A percentile compares a stretch with the other conserved stretches of the same genome.
phyloP scores from a whole-genome alignment of 2,113 vertebrate species.

The Mastomys natalensis region DNA sequence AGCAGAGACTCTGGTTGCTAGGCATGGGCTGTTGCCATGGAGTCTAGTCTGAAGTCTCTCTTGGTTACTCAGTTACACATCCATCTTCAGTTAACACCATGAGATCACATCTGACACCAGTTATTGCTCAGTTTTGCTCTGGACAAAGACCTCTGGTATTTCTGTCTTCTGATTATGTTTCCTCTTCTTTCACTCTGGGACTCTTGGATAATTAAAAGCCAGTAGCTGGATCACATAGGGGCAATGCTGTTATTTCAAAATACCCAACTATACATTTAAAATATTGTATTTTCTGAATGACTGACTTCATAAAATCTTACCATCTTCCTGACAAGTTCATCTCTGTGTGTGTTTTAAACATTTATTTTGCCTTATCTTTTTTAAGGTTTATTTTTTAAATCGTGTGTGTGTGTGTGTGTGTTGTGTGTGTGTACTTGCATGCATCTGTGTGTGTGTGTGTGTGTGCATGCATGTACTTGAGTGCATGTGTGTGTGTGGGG shows the following conservation, averaged over 20 bases:
- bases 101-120: background rate
- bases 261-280: background rate
- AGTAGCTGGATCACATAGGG: background rate
- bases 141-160: background rate
- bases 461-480: too few relatives aligned
- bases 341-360: background rate
- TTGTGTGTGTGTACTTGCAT: too few relatives aligned
- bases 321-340: background rate
- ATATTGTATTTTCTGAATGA: background rate
- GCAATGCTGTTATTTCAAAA: background rate
- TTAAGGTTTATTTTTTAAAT: background rate
- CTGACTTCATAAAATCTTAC: background rate
- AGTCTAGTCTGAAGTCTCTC: background rate
- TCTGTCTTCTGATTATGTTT: background rate
- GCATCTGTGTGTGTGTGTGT: background rate
- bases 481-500: background rate
- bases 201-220: background rate
- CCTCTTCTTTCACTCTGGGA: background rate
- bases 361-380: background rate
- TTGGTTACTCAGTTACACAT: background rate
- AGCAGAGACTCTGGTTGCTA: slow-evolving; percentile 49
- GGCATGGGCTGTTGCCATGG: slow-evolving; percentile 42
- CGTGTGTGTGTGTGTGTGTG: background rate
- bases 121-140: background rate
- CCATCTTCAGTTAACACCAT: background rate